These are phyloP conservation scores for Patella depressa DNA, from an alignment of 2,888 invertebrate species.

Conservation along the genomic window DNA sequence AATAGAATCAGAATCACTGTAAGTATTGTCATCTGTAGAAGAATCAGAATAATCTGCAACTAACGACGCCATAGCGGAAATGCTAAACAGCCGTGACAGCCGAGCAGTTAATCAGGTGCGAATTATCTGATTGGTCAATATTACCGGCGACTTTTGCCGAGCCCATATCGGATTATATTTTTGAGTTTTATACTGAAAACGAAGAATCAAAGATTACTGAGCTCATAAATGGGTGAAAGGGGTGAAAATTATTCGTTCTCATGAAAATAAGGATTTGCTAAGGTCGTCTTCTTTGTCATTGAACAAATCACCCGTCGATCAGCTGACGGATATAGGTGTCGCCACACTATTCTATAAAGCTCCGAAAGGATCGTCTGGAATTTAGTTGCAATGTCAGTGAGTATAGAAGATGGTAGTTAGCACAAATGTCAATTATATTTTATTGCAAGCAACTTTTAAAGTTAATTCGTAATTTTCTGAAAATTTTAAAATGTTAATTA, in stretches of 20 bases:
- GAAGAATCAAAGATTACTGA: neutral
- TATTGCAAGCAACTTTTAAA: too few relatives aligned
- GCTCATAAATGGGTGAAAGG: neutral
- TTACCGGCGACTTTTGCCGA: constrained; percentile 43
- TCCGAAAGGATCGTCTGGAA: constrained; percentile 32
- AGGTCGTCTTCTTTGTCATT: constrained; percentile 35
- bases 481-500: neutral
- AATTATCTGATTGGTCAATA: constrained; percentile 48
- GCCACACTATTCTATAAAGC: constrained; percentile 37
- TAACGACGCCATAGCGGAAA: constrained; percentile 61
- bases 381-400: constrained; percentile 7
- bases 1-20: constrained; percentile 34
- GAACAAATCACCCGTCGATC: constrained; percentile 54
- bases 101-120: constrained; percentile 20
- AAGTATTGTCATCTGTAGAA: constrained; percentile 55
- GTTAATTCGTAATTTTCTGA: too few relatives aligned
- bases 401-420: too few relatives aligned
- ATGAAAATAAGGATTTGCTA: constrained; percentile 20
- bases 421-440: too few relatives aligned
- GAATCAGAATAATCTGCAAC: constrained; percentile 69
- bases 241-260: neutral
- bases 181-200: neutral
- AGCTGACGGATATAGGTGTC: constrained; percentile 68
- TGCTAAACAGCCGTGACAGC: constrained; percentile 24
- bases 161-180: constrained; percentile 14